Evolutionary conservation across 2,113 vertebrate genomes (phyloP), one percentile per base, ranked within the genome.

Genomic region (Hyperoodon ampullatus): DNA sequence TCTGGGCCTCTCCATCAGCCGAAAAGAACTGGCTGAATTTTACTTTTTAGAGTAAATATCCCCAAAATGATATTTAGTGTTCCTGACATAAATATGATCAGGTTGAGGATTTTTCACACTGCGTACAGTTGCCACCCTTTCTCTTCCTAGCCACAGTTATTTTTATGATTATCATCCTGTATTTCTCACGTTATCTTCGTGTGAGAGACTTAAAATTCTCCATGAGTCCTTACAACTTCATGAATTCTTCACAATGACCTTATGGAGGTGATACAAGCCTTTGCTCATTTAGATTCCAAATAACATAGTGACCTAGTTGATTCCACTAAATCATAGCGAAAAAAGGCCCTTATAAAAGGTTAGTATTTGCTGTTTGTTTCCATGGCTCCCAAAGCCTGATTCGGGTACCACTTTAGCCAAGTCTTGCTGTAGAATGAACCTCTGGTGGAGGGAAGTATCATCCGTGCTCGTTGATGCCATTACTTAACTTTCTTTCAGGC

Each of bases 161-260:
- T 87, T 94, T 65, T 82, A 50, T 53, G 35, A 26, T 33, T 35
- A 42, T 65, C n/a, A 8, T 42, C 23, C 30, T 84, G 26, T 68
- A 42, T 74, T 71, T 95, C 44, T 87, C 60, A 85, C 1, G 68
- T 4, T 72, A 16, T 35, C 88, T 74, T 92, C 61, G 61, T 10
- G 2, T 66, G 23, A 93, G 61, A 87, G 88, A 70, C 44, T 55
- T 60, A 72, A 82, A 44, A 63, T 96, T 93, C 18, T 72, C 50
- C 61, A n/a, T 14, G 80, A 65, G 16, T n/a, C 53, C 47, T 63
- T 61, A 55, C 0, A 8, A 24, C 13, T 70, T 35, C 13, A 9
- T 44, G 61, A 82, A 33, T 84, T 65, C n/a, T 60, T 88, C 33
- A 39, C 35, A 44, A 7, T 0, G 6, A 23, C 24, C 19, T 63